Base-by-base conservation (phyloP, 1,140 invertebrate genomes). In the Eriosoma lanigerum region DNA sequence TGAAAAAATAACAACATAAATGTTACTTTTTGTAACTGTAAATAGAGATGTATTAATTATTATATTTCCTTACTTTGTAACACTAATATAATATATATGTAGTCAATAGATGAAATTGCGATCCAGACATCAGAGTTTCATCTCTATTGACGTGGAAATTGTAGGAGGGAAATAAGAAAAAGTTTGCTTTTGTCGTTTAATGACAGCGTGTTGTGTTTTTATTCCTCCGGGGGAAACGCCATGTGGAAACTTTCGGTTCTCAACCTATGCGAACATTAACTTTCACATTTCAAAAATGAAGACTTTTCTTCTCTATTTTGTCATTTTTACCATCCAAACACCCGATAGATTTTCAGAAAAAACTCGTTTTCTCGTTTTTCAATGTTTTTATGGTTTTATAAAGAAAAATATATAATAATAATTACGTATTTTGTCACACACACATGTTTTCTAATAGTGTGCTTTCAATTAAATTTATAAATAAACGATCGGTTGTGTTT, bases 161-260 rank as follows among this genome's bases (percentile, higher is more conserved):
- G 26, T 56, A 15, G 12, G 19, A 56, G 0, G 19, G 29, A 32
- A 58, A 73, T 54, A 75, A 75, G 12, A 56, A 29, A 75, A 56
- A 58, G 29, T 38, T 76, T 54, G 29, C 73, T 76, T 60, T 76
- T 76, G 73, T 76, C 73, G 50, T 76, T 24, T 44, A 56, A 76
- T 73, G 52, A 76, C 54, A 29, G 32, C 52, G 15, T 58, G 50
- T 56, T 76, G 52, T 76, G 73, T 58, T 58, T 76, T 58, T 21
- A 76, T 56, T 38, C 54, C 52, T 44, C 32, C 3, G 32, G 54
- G 73, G 54, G 58, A 75, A 73, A 56, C 13, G 32, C 54, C 73
- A 38, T 24, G 54, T 58, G 52, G 12, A 76, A 76, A 76, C 73
- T 76, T 76, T 76, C 73, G 5, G 44, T 26, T 24, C 13, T 8